These are phyloP conservation scores for Cosmia trapezina DNA, from an alignment of 2,888 invertebrate species.

Conservation along the genomic window DNA sequence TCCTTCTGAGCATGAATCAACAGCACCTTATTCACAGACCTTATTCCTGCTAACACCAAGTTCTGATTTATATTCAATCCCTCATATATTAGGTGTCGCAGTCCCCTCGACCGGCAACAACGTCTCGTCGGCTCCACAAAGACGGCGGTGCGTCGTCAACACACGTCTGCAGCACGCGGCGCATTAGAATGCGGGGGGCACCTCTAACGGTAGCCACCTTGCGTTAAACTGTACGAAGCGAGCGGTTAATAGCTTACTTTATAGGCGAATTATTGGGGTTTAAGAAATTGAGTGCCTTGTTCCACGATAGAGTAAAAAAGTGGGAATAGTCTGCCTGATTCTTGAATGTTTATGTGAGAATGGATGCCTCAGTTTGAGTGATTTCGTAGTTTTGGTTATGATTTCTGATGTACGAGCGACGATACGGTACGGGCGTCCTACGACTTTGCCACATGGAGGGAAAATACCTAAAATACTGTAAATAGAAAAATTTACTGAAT, in stretches of 20 bases:
- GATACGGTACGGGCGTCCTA: too few relatives aligned
- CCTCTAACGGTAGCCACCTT: constrained; percentile 64
- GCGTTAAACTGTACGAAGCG: constrained; percentile 48
- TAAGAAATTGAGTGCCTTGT: too few relatives aligned
- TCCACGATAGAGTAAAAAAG: too few relatives aligned
- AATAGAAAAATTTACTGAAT: too few relatives aligned
- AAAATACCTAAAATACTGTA: too few relatives aligned
- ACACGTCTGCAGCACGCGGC: constrained; percentile 52
- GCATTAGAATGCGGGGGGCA: constrained; percentile 61
- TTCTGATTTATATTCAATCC: constrained; percentile 38
- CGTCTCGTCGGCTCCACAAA: constrained; percentile 62
- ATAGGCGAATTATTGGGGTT: constrained; percentile 29
- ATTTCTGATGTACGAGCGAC: too few relatives aligned
- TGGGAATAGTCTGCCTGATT: too few relatives aligned
- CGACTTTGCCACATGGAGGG: too few relatives aligned
- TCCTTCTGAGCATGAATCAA: neutral
- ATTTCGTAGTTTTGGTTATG: too few relatives aligned
- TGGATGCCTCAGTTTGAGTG: too few relatives aligned
- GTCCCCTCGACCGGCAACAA: constrained; percentile 9
- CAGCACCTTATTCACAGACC: neutral
- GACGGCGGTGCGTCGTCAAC: constrained; percentile 45
- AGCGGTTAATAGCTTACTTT: constrained; percentile 48
- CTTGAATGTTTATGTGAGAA: too few relatives aligned
- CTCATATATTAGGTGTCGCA: constrained; percentile 21
- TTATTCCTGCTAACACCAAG: constrained; percentile 11